These are phyloP conservation scores for Diarsia brunnea DNA, from an alignment of 2,888 invertebrate genomes.

Conservation along the genomic window DNA sequence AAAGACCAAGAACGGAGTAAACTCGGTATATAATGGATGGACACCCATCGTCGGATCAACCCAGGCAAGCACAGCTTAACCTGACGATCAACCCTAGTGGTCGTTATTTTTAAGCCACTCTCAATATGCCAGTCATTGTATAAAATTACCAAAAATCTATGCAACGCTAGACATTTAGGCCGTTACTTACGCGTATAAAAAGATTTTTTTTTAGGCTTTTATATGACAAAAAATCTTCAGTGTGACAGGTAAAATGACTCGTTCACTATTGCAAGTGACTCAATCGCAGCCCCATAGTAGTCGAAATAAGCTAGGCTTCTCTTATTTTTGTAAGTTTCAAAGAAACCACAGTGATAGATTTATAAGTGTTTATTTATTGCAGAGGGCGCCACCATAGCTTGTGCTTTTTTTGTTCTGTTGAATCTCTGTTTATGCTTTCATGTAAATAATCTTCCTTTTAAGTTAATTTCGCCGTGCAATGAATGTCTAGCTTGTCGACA, in stretches of 20 bases:
- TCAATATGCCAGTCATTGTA: too few species aligned
- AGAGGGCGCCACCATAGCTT: conserved; percentile 36
- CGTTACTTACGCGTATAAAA: too few species aligned
- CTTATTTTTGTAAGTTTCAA: conserved; percentile 32
- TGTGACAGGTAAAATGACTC: background rate
- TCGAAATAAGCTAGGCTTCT: conserved; percentile 51
- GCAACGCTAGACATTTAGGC: too few species aligned
- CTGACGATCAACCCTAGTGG: too few species aligned
- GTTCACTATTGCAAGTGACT: background rate
- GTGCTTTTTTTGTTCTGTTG: conserved; percentile 11
- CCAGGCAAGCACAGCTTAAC: too few species aligned
- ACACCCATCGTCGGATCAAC: too few species aligned
- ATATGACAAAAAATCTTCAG: background rate
- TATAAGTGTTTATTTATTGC: background rate
- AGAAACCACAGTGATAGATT: conserved; percentile 38
- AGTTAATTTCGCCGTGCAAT: conserved; percentile 10
- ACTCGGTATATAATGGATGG: too few species aligned
- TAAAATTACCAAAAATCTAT: too few species aligned
- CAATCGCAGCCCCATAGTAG: background rate
- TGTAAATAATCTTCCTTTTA: conserved; percentile 37
- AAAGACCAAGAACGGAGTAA: too few species aligned
- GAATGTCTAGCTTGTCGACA: conserved; percentile 48
- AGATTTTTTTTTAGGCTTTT: too few species aligned
- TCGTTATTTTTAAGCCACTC: too few species aligned
- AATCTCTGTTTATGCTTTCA: conserved; percentile 10